Base-by-base conservation (phyloP, 2,797 vertebrate species). In the Enteromius trimaculatus region DNA sequence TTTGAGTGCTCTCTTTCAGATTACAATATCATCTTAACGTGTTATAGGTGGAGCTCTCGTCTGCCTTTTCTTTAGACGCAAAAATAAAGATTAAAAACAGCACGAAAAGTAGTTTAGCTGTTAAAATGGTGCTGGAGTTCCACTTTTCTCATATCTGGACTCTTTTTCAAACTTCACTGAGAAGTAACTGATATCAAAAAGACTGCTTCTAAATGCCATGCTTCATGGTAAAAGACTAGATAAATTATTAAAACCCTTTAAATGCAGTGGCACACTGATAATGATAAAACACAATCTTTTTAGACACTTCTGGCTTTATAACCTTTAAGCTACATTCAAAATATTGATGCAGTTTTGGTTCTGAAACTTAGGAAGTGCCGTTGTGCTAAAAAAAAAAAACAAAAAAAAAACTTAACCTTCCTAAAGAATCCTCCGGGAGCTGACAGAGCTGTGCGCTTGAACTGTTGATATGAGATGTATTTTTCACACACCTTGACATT, bases 401-500 rank as follows among this genome's bases (percentile, higher is more conserved):
- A 21, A 6, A 68, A 74, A 78, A 66, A 42, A 44, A 9, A 42
- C 8, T 44, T 77, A 29, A 5, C 5, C 29, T 29, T 62, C 75
- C 75, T 44, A 26, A 62, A 66, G 26, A 71, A 23, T 75, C 80
- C 23, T 68, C 47, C 3, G 34, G 72, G 60, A 82, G 62, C 34
- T 29, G 17, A 37, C 0, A 0, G 23, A 70, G 66, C 23, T 60
- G 19, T 13, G 62, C 69, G 74, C 26, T n/a, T n/a, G 51, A 39
- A 37, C 53, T 34, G 51, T 60, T 70, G 66, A 64, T 70, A 69
- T 72, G 1, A 49, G 21, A 64, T 51, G 14, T 13, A 21, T 51
- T 80, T 58, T 75, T 49, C 16, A 55, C 42, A 68, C 53, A 69
- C 34, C 37, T 13, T 82, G 62, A 68, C 81, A 82, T 82, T 82